phyloP scores from a whole-genome alignment of 2,797 vertebrate species.

The Trichosurus vulpecula region DNA sequence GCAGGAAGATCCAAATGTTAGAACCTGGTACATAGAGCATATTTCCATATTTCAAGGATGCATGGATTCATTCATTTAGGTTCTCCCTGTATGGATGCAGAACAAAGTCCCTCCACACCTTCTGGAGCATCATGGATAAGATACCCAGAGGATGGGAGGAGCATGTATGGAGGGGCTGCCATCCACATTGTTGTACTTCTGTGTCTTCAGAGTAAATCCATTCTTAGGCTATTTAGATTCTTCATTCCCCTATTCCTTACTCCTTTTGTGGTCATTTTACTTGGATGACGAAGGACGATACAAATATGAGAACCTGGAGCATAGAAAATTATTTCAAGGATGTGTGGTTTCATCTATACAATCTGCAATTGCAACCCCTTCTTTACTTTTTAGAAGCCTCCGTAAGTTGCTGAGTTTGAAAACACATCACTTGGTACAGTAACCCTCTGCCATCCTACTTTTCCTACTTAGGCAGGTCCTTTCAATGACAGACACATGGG shows the following conservation, averaged over 20 bases:
- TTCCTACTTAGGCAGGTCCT: no score
- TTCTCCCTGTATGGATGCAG: neutral
- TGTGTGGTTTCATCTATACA: neutral
- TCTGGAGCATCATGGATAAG: neutral
- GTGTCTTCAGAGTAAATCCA: conserved; percentile 45
- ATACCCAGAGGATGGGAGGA: neutral
- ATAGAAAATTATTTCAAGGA: neutral
- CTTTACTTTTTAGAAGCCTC: neutral
- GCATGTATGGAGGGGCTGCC: no score
- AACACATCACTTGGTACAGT: neutral
- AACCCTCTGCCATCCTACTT: no score
- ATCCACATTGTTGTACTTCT: neutral
- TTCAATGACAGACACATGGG: no score
- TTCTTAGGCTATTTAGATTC: neutral
- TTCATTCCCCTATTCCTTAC: neutral
- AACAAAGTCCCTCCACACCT: neutral
- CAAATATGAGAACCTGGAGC: neutral
- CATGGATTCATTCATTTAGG: neutral
- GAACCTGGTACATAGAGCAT: neutral
- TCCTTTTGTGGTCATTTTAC: neutral
- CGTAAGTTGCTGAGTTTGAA: neutral
- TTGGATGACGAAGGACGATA: neutral
- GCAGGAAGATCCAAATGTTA: neutral
- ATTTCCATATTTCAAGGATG: neutral
- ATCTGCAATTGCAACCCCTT: neutral